These are phyloP conservation scores for Noturus placidus DNA, from an alignment of 2,113 vertebrate genomes.

Conservation along the genomic window DNA sequence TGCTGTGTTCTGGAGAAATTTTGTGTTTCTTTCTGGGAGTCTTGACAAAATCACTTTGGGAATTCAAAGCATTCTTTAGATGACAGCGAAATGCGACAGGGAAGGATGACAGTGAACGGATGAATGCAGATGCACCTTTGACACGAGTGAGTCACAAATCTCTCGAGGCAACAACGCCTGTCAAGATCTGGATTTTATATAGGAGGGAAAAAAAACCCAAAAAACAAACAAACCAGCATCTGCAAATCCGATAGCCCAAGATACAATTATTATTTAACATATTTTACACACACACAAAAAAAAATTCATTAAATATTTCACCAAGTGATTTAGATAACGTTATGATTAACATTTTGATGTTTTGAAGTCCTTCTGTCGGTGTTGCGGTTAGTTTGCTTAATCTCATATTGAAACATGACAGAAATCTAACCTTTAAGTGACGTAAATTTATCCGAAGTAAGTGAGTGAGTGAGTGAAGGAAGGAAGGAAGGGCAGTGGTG, in stretches of 20 bases:
- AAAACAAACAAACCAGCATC: not conserved
- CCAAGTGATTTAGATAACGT: not conserved
- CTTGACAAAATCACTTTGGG: conserved; percentile 35
- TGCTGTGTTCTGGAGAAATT: conserved; percentile 13
- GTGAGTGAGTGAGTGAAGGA: no score
- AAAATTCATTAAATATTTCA: not conserved
- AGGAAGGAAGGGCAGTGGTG: no score
- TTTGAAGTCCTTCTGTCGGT: not conserved
- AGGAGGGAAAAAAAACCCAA: not conserved
- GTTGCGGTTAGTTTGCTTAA: not conserved
- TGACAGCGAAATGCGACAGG: conserved; percentile 40
- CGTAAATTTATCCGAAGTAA: not conserved
- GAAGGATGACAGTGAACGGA: conserved; percentile 44
- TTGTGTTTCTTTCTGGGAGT: not conserved
- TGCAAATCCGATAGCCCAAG: not conserved
- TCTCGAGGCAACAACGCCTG: conserved; percentile 24
- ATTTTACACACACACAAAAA: not conserved
- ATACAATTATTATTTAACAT: not conserved
- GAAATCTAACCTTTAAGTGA: not conserved
- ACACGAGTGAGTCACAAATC: conserved; percentile 29
- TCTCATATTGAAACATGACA: not conserved
- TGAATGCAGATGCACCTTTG: conserved; percentile 45
- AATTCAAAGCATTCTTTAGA: conserved; percentile 53
- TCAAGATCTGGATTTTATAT: not conserved
- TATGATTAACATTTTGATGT: not conserved